Evolutionary conservation across 2,113 vertebrate genomes (phyloP), one percentile per base, ranked within the genome.

Genomic region (Fukomys damarensis): DNA sequence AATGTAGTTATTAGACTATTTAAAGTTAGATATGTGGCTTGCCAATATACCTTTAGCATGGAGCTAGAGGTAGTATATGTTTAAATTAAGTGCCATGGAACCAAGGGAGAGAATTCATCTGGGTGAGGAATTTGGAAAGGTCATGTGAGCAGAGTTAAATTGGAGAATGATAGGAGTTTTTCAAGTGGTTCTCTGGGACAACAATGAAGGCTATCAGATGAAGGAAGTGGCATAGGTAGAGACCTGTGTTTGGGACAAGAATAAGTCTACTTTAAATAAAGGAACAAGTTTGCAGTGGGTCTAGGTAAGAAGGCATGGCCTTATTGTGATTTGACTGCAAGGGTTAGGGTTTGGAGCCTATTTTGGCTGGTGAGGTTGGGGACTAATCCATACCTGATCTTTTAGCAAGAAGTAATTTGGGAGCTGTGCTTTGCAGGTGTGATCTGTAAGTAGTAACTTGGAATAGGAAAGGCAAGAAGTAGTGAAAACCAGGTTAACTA

Each of bases 161-260:
- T 92, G 58, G 65, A 92, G 87, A 91, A 77, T 95, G 52, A 92
- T 22, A 41, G 49, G 38, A 92, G 86, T 94, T 95, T 97, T 63
- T 74, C 72, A 96, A 22, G 43, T 89, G 24, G 85, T 96, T 56
- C 24, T 79, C 58, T 86, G 41, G 52, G 35, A 91, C 30, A 54
- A 65, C 80, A 58, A 63, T 58, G 43, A 95, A 61, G 12, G 26
- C 70, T 91, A 19, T 74, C 17, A 49, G 56, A 59, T 83, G 68
- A 86, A 94, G 54, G 43, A 94, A 85, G 38, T 97, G 43, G 54
- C 32, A 30, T 88, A 81, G 19, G 46, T 54, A 74, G 65, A 92
- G 26, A 74, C 81, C 80, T 96, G 26, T 93, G 56, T 92, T 87
- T 70, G 68, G 22, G 26, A 74, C 76, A 95, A 30, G 9, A 91